Evolutionary conservation across 2,113 vertebrate species (phyloP).

Genomic region (Hippocampus barbouri): DNA sequence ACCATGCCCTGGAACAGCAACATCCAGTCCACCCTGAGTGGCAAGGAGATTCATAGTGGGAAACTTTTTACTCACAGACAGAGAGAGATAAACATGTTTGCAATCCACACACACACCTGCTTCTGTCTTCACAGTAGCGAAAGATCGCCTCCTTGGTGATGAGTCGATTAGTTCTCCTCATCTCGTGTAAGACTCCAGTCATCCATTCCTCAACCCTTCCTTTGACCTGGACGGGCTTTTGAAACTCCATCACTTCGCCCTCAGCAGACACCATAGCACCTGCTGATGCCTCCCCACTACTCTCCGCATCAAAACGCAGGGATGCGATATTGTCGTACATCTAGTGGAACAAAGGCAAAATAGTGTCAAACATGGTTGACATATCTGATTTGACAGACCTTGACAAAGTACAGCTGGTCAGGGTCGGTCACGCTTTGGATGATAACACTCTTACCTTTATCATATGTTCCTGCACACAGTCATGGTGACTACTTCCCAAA

Average conservation of each 20-base stretch:
- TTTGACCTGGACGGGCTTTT: constrained; percentile 71
- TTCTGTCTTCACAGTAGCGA: constrained; percentile 80
- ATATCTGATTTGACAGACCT: constrained; percentile 9
- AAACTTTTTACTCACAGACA: neutral
- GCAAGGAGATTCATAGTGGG: neutral
- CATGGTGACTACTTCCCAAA: constrained; percentile 83
- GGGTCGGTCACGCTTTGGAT: neutral
- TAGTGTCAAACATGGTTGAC: constrained; percentile 59
- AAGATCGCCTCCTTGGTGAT: constrained; percentile 96
- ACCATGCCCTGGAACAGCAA: constrained; percentile 91
- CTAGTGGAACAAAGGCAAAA: constrained; percentile 54
- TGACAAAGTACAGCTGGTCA: too few relatives aligned
- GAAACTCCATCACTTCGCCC: constrained; percentile 86
- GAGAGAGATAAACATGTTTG: neutral
- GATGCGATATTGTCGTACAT: constrained; percentile 95
- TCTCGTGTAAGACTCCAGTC: constrained; percentile 82
- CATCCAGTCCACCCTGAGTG: constrained; percentile 91
- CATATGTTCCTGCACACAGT: constrained; percentile 94
- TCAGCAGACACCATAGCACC: constrained; percentile 91
- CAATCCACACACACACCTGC: constrained; percentile 72
- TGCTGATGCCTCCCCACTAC: constrained; percentile 72
- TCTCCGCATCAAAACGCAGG: constrained; percentile 77
- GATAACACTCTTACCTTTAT: constrained; percentile 80
- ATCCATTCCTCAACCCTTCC: constrained; percentile 96
- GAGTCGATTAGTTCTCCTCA: constrained; percentile 85